These are phyloP conservation scores for Glaucidium brasilianum DNA, from an alignment of 2,113 vertebrate species.

Conservation along the genomic window DNA sequence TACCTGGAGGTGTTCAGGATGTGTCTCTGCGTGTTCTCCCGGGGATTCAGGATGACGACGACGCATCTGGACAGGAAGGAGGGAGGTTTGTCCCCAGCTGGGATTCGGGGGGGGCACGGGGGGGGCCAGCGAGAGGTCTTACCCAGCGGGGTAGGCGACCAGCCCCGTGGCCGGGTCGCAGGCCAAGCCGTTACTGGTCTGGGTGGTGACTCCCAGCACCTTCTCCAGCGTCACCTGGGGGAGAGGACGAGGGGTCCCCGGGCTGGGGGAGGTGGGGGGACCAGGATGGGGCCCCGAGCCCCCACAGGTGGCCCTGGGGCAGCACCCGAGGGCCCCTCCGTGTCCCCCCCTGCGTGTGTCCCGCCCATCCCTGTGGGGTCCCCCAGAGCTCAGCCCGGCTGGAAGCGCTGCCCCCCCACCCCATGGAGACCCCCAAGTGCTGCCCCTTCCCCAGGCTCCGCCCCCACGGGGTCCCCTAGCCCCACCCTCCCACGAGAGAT, in stretches of 20 bases:
- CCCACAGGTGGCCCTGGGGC: too few relatives aligned
- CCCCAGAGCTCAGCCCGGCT: too few relatives aligned
- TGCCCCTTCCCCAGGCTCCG: too few relatives aligned
- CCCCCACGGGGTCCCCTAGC: too few relatives aligned
- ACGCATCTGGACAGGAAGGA: slow-evolving; percentile 78
- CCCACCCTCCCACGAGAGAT: too few relatives aligned
- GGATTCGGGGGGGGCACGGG: neutral
- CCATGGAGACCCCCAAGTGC: too few relatives aligned
- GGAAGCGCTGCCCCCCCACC: too few relatives aligned
- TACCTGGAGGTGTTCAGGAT: slow-evolving; percentile 81
- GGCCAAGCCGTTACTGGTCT: slow-evolving; percentile 78
- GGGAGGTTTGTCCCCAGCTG: neutral
- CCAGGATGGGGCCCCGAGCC: neutral
- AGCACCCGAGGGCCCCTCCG: neutral
- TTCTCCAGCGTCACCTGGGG: slow-evolving; percentile 83
- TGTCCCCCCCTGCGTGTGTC: neutral
- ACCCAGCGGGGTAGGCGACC: slow-evolving; percentile 88
- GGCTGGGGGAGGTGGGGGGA: neutral
- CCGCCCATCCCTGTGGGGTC: neutral
- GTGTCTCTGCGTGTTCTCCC: slow-evolving; percentile 82
- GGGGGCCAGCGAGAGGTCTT: neutral
- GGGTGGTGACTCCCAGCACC: slow-evolving; percentile 84
- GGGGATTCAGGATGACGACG: slow-evolving; percentile 82
- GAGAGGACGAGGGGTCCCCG: neutral
- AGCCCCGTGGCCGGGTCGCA: slow-evolving; percentile 82